Percentiles rank a stretch among this genome's conserved stretches.
Evolutionary conservation across 2,888 invertebrate species (phyloP).

Genomic region (Dolichopus griseipennis): DNA sequence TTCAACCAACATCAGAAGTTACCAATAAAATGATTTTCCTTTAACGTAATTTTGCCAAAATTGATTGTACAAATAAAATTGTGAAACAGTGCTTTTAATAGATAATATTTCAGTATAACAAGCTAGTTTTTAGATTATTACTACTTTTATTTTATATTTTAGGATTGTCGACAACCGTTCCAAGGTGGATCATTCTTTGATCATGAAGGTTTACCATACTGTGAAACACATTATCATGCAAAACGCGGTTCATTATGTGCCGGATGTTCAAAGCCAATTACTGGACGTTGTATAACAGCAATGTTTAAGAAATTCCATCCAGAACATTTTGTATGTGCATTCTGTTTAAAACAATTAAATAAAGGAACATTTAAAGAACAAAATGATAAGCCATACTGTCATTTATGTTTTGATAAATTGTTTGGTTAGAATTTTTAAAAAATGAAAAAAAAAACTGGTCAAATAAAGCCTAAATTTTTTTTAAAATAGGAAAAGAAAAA

Average conservation of each 20-base stretch:
- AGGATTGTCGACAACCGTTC: conserved; percentile 97
- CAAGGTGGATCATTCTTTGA: conserved; percentile 98
- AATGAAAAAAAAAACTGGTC: background rate
- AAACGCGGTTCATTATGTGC: conserved; percentile 95
- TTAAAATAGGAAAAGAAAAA: background rate
- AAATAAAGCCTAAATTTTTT: background rate
- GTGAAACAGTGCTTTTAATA: too few relatives aligned
- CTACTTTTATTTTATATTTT: conserved; percentile 32
- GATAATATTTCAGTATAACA: too few relatives aligned
- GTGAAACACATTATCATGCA: conserved; percentile 98
- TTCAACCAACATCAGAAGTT: too few relatives aligned
- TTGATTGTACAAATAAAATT: too few relatives aligned
- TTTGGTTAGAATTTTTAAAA: conserved; percentile 60
- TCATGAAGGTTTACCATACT: conserved; percentile 95
- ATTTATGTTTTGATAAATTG: conserved; percentile 92
- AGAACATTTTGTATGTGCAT: conserved; percentile 99
- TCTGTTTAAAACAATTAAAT: conserved; percentile 94
- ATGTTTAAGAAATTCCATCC: conserved; percentile 99
- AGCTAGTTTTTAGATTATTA: too few relatives aligned
- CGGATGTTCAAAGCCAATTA: conserved; percentile 95
- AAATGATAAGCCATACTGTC: conserved; percentile 97
- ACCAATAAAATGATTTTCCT: too few relatives aligned
- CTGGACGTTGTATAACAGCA: conserved; percentile 95
- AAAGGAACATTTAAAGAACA: conserved; percentile 99
- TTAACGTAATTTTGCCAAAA: too few relatives aligned